phyloP scores from a whole-genome alignment of 2,797 vertebrate genomes.

The Anas acuta region DNA sequence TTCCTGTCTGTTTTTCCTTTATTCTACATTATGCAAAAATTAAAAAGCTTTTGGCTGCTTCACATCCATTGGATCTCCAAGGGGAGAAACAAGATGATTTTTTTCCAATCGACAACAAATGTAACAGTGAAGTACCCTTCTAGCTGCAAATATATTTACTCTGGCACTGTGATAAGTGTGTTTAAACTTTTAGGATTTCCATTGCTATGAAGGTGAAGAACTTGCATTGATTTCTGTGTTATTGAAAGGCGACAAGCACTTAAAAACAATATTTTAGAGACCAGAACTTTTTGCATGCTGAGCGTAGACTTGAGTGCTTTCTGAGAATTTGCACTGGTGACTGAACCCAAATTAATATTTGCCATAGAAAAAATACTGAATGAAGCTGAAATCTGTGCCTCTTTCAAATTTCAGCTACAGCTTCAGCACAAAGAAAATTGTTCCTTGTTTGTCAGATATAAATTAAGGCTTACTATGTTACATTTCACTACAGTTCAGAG shows the following conservation, averaged over 20 bases:
- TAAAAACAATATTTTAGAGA: background rate
- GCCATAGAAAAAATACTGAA: background rate
- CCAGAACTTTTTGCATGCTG: background rate
- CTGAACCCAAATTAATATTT: constrained; percentile 8
- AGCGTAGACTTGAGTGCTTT: background rate
- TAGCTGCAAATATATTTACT: background rate
- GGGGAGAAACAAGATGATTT: background rate
- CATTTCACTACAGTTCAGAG: background rate
- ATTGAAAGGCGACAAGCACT: background rate
- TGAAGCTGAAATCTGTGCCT: background rate
- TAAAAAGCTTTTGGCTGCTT: background rate
- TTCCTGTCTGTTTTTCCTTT: background rate
- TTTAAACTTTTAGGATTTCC: background rate
- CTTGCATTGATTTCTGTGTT: background rate
- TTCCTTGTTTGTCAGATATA: background rate
- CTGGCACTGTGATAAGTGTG: background rate
- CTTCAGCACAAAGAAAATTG: background rate
- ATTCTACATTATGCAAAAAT: background rate
- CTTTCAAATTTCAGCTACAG: background rate
- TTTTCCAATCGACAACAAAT: background rate
- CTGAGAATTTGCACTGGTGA: background rate
- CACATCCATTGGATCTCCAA: background rate
- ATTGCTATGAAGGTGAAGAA: background rate
- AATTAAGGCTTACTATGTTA: background rate
- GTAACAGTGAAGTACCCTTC: background rate